Conservation (phyloP, 2,888 invertebrate genomes). For the Vannuccia rotundouncinata region DNA sequence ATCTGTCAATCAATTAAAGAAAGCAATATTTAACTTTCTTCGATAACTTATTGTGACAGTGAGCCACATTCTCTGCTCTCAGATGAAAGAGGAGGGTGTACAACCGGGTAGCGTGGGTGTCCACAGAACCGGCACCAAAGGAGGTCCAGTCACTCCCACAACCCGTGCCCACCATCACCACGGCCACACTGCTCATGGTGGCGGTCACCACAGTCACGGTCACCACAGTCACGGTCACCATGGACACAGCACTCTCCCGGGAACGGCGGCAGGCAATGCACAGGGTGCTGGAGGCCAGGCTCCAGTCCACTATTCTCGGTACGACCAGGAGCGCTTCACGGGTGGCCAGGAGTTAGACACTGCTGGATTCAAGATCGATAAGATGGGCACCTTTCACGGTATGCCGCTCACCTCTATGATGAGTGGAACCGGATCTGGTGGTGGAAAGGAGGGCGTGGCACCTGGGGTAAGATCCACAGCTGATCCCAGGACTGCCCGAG, state of each 20-base stretch:
- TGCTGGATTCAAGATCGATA: conserved; percentile 96
- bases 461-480: conserved; percentile 30
- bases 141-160: neutral
- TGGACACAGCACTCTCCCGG: conserved; percentile 42
- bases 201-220: neutral
- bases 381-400: conserved; percentile 94
- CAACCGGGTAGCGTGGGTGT: neutral
- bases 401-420: conserved; percentile 95
- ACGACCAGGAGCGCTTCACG: conserved; percentile 93
- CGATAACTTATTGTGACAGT: too few relatives aligned
- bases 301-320: conserved; percentile 74
- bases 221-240: neutral
- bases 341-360: conserved; percentile 65
- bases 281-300: conserved; percentile 58
- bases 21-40: too few relatives aligned
- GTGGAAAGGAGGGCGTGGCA: neutral
- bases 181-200: neutral
- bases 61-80: too few relatives aligned
- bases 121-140: neutral
- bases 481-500: conserved; percentile 27
- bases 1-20: too few relatives aligned
- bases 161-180: neutral
- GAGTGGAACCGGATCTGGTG: conserved; percentile 64
- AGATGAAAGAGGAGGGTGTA: neutral
- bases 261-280: conserved; percentile 41